Conservation (phyloP, 2,113 vertebrate genomes). For the Daubentonia madagascariensis region DNA sequence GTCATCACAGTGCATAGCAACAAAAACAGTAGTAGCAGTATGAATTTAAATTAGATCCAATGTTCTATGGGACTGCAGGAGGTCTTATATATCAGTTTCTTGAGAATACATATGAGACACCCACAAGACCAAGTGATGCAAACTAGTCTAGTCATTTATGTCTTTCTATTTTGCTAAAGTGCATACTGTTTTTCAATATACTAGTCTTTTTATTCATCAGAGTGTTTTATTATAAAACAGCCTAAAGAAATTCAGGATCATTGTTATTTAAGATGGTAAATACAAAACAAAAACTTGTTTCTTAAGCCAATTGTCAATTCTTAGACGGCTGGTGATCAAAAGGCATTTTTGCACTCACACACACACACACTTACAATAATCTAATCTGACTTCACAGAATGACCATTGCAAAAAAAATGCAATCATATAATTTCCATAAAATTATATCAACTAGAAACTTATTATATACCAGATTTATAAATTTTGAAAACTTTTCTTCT, state of each 20-base stretch:
- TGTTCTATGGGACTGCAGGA: neutral
- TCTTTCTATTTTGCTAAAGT: neutral
- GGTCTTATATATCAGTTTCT: neutral
- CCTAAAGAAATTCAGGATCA: neutral
- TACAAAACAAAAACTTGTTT: neutral
- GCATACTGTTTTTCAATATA: neutral
- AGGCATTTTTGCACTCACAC: neutral
- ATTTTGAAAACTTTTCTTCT: neutral
- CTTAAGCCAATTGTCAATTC: neutral
- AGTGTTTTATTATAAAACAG: neutral
- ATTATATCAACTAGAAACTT: neutral
- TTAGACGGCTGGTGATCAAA: neutral
- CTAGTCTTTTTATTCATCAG: neutral
- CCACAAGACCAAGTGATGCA: neutral
- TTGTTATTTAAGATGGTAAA: neutral
- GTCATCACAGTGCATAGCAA: neutral
- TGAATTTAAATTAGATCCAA: slow-evolving; percentile 40
- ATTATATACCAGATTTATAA: neutral
- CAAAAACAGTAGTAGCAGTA: neutral
- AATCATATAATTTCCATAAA: neutral
- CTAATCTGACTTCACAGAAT: neutral
- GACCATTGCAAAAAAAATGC: neutral
- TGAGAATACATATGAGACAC: neutral
- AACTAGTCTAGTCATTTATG: neutral
- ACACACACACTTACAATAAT: neutral